Evolutionary conservation across 2,888 invertebrate species (phyloP).

Genomic region (Spilosoma lubricipeda): DNA sequence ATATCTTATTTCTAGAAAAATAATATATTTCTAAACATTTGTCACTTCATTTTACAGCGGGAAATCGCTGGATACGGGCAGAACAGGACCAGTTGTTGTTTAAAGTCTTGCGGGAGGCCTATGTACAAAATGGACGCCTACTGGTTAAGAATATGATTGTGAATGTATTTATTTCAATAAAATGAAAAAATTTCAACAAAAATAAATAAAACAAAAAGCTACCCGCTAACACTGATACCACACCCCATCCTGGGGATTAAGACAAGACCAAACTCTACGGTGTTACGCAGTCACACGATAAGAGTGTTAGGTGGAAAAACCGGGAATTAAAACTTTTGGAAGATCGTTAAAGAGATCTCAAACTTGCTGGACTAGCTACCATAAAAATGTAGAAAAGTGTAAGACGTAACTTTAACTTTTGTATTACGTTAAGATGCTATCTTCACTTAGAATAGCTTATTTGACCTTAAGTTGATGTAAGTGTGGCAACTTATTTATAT

Average conservation of each 20-base stretch:
- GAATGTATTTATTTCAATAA: not conserved
- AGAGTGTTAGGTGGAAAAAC: conserved; percentile 56
- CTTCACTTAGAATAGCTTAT: not conserved
- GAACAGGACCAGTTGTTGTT: too few species aligned
- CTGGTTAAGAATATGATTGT: too few species aligned
- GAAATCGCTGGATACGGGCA: too few species aligned
- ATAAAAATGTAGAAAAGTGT: conserved; percentile 24
- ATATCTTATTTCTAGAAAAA: not conserved
- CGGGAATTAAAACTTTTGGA: conserved; percentile 62
- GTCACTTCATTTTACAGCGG: too few species aligned
- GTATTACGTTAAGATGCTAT: conserved; percentile 5
- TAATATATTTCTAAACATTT: not conserved
- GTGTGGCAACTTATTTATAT: not conserved
- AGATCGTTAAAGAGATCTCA: conserved; percentile 41
- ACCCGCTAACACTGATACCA: conserved; percentile 24
- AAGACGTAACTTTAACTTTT: conserved; percentile 16
- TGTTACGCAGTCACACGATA: conserved; percentile 57
- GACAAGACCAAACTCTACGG: conserved; percentile 49
- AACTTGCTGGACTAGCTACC: conserved; percentile 21
- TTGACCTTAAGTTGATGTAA: not conserved
- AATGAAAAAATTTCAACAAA: not conserved
- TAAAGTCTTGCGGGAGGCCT: too few species aligned
- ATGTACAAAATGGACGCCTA: too few species aligned
- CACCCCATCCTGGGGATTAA: conserved; percentile 40
- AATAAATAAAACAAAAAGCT: not conserved